Base-by-base conservation (phyloP, 2,888 invertebrate genomes). In the Globia sparganii region DNA sequence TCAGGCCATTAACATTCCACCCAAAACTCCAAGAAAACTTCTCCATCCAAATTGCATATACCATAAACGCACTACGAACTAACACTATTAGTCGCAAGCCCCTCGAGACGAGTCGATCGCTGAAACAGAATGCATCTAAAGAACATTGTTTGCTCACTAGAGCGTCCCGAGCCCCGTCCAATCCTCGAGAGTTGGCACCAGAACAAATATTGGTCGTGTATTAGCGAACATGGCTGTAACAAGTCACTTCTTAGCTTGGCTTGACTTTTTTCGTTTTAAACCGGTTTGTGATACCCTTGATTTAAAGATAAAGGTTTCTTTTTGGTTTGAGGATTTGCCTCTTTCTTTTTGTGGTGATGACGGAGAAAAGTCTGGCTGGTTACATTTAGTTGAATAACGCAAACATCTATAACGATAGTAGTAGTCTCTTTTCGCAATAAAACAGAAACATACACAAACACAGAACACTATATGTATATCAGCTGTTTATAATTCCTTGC, bases 131-230 rank as follows among this genome's bases (percentile, higher is more conserved):
- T 93, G 93, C 92, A 93, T 92, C 91, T 91, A 91, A 92, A 93
- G 94, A 92, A 92, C 92, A 93, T 90, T 95, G 94, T 94, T 94
- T 94, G 93, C 91, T 91, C 91, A 90, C 88, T 89, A 90, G 90
- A 90, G 88, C 92, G 90, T 90, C 90, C 92, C 87, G 71, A 83
- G 85, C 85, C 86, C 86, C 90, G 88, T 85, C 90, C 90, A 87
- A 89, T 91, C 93, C 92, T 91, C 73, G 85, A 91, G 94, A 92
- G 91, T 90, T 90, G 90, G 88, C 88, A 88, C 89, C 90, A 89
- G 82, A 88, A 89, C 94, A 95, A 96, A 96, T 95, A 96, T 95
- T 95, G 94, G 93, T 92, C 92, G 90, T 94, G 93, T 94, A 94
- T 95, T 95, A 95, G 93, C 89, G 91, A 90, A 90, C 87, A 89